Conservation (phyloP, 2,113 vertebrate species). For the Petroica traversi region DNA sequence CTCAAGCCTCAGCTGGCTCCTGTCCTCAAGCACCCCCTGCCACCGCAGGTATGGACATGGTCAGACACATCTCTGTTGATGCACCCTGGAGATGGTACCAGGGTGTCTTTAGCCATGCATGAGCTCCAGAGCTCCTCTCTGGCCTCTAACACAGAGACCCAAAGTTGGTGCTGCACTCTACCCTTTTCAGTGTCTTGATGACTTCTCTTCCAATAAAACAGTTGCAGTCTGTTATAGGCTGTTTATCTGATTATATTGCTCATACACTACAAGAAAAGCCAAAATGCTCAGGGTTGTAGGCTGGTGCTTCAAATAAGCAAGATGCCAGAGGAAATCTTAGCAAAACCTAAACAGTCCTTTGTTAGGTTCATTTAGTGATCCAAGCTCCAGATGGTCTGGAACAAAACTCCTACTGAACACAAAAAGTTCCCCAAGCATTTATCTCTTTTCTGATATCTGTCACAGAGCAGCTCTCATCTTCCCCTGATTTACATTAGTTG, state of each 20-base stretch:
- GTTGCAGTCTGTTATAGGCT: not conserved
- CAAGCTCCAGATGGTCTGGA: not conserved
- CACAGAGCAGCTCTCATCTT: not conserved
- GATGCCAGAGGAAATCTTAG: not conserved
- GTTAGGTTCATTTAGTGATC: not conserved
- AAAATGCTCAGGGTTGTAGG: not conserved
- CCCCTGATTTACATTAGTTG: not conserved
- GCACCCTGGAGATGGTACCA: not conserved
- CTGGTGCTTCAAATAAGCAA: not conserved
- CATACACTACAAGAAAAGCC: not conserved
- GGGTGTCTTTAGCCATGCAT: fast-evolving
- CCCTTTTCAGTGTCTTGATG: not conserved
- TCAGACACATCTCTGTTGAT: not conserved
- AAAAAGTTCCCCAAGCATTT: not conserved
- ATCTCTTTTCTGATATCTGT: not conserved
- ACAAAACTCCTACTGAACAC: not conserved
- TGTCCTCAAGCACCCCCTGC: not conserved
- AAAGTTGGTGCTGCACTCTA: not conserved
- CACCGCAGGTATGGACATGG: not conserved
- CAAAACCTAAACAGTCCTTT: not conserved
- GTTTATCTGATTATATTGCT: not conserved
- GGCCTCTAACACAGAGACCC: not conserved
- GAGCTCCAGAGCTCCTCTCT: not conserved
- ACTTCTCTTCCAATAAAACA: not conserved
- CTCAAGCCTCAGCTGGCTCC: not conserved